Base-by-base conservation (phyloP, 2,113 vertebrate genomes). In the Garra rufa region DNA sequence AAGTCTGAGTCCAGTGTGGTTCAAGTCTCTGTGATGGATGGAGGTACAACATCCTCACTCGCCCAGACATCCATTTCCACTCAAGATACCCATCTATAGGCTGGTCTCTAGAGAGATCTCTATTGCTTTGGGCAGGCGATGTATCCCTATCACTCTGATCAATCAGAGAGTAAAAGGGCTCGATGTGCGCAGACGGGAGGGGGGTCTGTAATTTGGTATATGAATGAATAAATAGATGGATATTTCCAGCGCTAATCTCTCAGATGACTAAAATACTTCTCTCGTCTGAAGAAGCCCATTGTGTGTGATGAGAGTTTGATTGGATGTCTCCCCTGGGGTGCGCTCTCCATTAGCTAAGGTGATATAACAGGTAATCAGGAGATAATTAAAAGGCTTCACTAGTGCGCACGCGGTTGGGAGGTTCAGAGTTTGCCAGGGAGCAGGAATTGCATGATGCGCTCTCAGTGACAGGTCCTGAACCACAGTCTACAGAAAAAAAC, bases 341-440 rank as follows among this genome's bases (percentile, higher is more conserved):
- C 92, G 92, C 94, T 94, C 93, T 94, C 93, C 92, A 95, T 95
- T 95, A 94, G 93, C 93, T 92, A 93, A 94, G 94, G 94, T 95
- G 94, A 94, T 95, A 93, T 95, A 94, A 94, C 94, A 94, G 94
- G 93, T 95, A 94, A 95, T 95, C 94, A 94, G 93, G 91, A 95
- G 94, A 95, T 95, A 95, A 95, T 95, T 95, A 95, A 95, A 95
- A 95, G 93, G 93, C 93, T 94, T 92, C 92, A 92, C 92, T 93
- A 91, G 86, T 87, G 76, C 57, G 79, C 76, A 84, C 63, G 79
- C 89, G 83, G 91, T 88, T 87, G 91, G 92, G 90, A 91, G 90
- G 90, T 92, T 88, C 81, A 87, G 88, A 88, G 86, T 81, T 91
- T 85, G 88, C 63, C 30, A 24, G 63, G 76, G 89, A 83, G 85